Base-by-base conservation (phyloP, 2,113 vertebrate genomes). In the Sceloporus undulatus region DNA sequence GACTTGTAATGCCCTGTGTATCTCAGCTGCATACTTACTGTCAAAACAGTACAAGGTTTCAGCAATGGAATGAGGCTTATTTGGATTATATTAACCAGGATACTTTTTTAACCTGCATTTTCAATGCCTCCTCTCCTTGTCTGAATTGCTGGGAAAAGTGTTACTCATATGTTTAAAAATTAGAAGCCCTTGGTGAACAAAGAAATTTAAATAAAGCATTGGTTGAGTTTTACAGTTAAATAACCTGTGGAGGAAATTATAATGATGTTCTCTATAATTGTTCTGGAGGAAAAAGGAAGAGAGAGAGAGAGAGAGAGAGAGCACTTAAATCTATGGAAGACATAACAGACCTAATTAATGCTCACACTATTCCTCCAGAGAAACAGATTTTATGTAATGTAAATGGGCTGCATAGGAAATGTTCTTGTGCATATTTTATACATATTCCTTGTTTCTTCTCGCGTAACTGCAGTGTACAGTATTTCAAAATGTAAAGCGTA, bases 311-410 rank as follows among this genome's bases (percentile, higher is more conserved):
- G 88, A 90, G 82, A 78, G 59, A 38, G 29, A 42, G 4, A 18
- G 77, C 27, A 74, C 88, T 90, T 88, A 95, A 89, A 83, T 91
- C 83, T 93, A 29, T 94, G 87, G 92, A 95, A 96, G 85, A 74
- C 73, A 3, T 92, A 95, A 90, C 84, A 94, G 88, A 87, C 77
- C 92, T 96, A 94, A 95, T 96, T 94, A 95, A 95, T 95, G 89
- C 79, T 93, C 85, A 89, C 90, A 87, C 78, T 93, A 10, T 91
- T 96, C 88, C 92, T 95, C 90, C 78, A 90, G 90, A 95, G 91
- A 94, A 95, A 86, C 77, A 89, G 40, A 73, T 85, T 95, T 91
- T 93, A 87, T 91, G 25, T 92, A 92, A 94, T 90, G 23, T 96
- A 94, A 95, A 94, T 93, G 81, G 29, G 6, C 73, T 91, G 89